These are phyloP conservation scores for western clawed frog (Xenopus tropicalis) DNA, from an alignment of 2,113 vertebrate genomes.

Conservation along the genomic window DNA sequence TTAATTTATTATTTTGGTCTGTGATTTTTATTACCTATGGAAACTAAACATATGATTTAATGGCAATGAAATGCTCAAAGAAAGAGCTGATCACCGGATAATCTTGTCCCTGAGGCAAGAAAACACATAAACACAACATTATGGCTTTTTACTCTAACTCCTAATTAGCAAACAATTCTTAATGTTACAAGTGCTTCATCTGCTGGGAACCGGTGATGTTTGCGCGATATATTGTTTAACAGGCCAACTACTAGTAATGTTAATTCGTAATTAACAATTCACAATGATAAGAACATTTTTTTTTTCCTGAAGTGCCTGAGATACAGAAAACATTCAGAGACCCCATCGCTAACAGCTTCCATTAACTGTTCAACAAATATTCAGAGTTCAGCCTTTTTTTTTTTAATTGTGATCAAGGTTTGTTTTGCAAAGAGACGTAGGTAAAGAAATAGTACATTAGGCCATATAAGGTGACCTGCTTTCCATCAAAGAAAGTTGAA, in stretches of 20 bases:
- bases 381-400: background rate
- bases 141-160: background rate
- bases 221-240: background rate
- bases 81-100: conserved; percentile 7
- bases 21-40: background rate
- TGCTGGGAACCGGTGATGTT: background rate
- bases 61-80: background rate
- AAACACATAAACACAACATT: background rate
- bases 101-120: background rate
- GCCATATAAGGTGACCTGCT: conserved; percentile 1
- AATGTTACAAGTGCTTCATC: background rate
- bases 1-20: background rate
- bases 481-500: background rate
- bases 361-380: conserved; percentile 3
- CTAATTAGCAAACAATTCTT: background rate
- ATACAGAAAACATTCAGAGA: no score
- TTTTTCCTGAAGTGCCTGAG: no score
- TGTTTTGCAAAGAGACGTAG: background rate
- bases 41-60: conserved; percentile 18
- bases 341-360: background rate
- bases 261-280: no score
- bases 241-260: background rate
- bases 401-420: conserved; percentile 9
- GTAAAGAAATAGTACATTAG: conserved; percentile 13
- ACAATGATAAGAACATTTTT: no score